phyloP scores from a whole-genome alignment of 2,888 invertebrate genomes.

The Opisthograptis luteolata region DNA sequence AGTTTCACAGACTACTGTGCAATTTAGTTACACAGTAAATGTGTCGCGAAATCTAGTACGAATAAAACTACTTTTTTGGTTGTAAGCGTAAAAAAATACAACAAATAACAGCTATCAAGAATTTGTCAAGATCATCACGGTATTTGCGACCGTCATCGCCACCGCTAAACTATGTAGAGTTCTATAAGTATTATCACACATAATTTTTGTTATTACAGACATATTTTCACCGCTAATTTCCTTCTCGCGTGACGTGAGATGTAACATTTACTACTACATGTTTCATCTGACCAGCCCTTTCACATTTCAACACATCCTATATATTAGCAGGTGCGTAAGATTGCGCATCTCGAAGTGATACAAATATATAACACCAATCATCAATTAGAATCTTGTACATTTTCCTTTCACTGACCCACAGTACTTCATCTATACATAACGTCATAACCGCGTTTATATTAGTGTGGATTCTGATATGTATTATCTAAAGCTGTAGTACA shows the following conservation, averaged over 20 bases:
- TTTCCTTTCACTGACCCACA: constrained; percentile 65
- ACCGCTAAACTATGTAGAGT: not conserved
- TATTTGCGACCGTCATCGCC: too few relatives aligned
- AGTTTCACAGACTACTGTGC: too few relatives aligned
- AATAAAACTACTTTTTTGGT: too few relatives aligned
- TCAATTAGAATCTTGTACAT: constrained; percentile 59
- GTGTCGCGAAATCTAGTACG: too few relatives aligned
- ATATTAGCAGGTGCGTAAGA: constrained; percentile 46
- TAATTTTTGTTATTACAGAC: not conserved
- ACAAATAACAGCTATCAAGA: too few relatives aligned
- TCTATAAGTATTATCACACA: not conserved
- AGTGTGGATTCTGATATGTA: too few relatives aligned
- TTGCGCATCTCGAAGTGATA: constrained; percentile 68
- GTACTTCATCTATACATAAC: constrained; percentile 14
- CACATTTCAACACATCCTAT: constrained; percentile 33
- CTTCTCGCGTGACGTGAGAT: constrained; percentile 16
- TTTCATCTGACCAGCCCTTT: constrained; percentile 10
- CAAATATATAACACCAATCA: constrained; percentile 51
- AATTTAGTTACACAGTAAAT: too few relatives aligned
- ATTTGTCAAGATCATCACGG: too few relatives aligned
- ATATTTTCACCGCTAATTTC: constrained; percentile 20
- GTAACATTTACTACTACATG: constrained; percentile 8
- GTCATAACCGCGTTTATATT: constrained; percentile 24
- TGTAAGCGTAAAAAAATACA: too few relatives aligned
- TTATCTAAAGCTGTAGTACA: too few relatives aligned